Evolutionary conservation across 2,113 vertebrate genomes (phyloP).

Genomic region (Salvelinus sp.): DNA sequence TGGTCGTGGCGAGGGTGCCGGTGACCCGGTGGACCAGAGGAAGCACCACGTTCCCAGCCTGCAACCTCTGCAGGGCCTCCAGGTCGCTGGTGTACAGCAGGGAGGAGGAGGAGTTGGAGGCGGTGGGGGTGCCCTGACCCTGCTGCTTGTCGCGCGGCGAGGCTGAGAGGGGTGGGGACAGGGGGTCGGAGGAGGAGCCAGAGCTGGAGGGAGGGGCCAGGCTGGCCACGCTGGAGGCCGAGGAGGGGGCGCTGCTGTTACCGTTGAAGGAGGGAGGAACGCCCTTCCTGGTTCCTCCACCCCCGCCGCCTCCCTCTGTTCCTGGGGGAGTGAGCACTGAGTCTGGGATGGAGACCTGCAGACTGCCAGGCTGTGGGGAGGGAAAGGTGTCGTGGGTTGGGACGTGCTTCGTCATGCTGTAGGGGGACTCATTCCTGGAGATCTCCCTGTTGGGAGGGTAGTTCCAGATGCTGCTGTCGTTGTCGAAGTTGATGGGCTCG

Average conservation of each 20-base stretch:
- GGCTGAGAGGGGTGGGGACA: conserved; percentile 95
- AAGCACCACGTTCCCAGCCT: conserved; percentile 93
- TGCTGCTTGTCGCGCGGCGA: conserved; percentile 96
- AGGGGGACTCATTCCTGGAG: conserved; percentile 95
- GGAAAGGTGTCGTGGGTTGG: conserved; percentile 86
- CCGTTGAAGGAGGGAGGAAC: conserved; percentile 85
- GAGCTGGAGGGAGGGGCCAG: conserved; percentile 81
- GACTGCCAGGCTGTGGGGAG: conserved; percentile 83
- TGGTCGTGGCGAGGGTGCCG: conserved; percentile 86
- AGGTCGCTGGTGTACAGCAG: conserved; percentile 94
- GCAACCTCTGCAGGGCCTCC: conserved; percentile 94
- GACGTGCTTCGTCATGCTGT: conserved; percentile 92
- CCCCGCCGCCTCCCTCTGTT: conserved; percentile 81
- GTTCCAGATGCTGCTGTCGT: conserved; percentile 99
- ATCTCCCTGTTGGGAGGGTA: conserved; percentile 98
- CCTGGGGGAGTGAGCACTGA: conserved; percentile 96
- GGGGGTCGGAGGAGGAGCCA: conserved; percentile 83
- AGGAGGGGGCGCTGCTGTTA: conserved; percentile 79
- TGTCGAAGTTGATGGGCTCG: conserved; percentile 99
- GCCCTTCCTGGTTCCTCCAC: conserved; percentile 82
- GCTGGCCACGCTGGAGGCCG: conserved; percentile 81
- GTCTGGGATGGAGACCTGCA: conserved; percentile 94
- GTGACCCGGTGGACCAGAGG: conserved; percentile 95
- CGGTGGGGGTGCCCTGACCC: conserved; percentile 74
- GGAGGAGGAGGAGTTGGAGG: conserved; percentile 85